A percentile compares a stretch with the other conserved stretches of the same genome.
Evolutionary conservation across 64 coral and sea anemone species (phyloP).

Genomic region (Hydrozoanthus tunicans): DNA sequence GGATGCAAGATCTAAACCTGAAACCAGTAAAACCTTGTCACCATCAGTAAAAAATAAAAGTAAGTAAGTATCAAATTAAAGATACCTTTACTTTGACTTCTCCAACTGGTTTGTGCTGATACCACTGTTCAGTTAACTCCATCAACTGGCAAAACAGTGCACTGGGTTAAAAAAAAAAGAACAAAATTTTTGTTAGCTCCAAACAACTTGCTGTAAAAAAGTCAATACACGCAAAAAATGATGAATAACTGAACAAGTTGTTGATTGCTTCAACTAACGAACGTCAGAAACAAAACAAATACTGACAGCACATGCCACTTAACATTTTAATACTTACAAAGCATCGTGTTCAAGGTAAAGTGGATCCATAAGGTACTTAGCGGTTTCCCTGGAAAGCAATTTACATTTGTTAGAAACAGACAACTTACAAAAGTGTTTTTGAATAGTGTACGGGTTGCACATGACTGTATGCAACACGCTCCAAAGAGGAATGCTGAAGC

Average conservation of each 20-base stretch:
- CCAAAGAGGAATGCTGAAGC: too few relatives aligned
- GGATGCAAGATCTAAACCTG: too few relatives aligned
- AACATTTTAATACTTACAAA: constrained; percentile 81
- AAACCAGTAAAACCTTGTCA: too few relatives aligned
- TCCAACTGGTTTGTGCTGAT: constrained; percentile 57
- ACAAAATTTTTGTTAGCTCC: neutral
- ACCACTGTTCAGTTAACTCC: constrained; percentile 94
- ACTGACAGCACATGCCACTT: too few relatives aligned
- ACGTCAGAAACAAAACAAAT: neutral
- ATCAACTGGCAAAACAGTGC: constrained; percentile 91
- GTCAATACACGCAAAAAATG: too few relatives aligned
- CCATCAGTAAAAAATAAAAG: too few relatives aligned
- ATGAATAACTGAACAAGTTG: neutral
- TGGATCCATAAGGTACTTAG: constrained; percentile 79
- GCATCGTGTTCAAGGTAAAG: constrained; percentile 90
- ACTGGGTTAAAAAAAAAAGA: constrained; percentile 29
- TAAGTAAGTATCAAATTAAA: too few relatives aligned
- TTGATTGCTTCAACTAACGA: neutral
- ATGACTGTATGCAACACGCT: neutral
- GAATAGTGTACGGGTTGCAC: neutral
- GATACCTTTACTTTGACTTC: constrained; percentile 39
- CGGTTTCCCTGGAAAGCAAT: constrained; percentile 54
- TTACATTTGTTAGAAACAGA: neutral
- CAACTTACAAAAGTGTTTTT: neutral
- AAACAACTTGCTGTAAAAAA: neutral